A percentile compares a stretch with the other conserved stretches of the same genome.
These are phyloP conservation scores for Acrocyrtus sp. DNA, from an alignment of 2,888 invertebrate species.

Conservation along the genomic window DNA sequence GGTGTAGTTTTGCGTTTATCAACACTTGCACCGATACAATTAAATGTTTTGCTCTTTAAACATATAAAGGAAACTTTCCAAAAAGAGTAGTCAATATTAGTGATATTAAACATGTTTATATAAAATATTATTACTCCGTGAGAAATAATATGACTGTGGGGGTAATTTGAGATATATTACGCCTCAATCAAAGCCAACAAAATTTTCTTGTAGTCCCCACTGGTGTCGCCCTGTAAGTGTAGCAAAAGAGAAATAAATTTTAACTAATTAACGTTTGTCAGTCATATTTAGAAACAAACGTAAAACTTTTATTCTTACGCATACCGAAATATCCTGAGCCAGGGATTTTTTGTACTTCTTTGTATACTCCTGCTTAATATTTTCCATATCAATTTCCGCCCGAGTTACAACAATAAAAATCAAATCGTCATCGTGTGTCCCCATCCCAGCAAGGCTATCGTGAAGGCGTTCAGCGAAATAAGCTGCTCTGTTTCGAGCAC, in stretches of 20 bases:
- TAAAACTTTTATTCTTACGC: constrained; percentile 52
- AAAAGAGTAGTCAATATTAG: too few species aligned
- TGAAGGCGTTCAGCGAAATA: constrained; percentile 89
- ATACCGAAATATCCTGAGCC: constrained; percentile 74
- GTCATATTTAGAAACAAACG: constrained; percentile 14
- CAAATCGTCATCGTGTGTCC: constrained; percentile 86
- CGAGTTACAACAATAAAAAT: constrained; percentile 87
- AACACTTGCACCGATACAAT: too few species aligned
- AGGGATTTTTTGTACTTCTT: constrained; percentile 79
- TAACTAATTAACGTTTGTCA: background rate
- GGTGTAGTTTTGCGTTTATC: too few species aligned
- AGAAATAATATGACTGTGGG: too few species aligned
- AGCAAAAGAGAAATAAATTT: background rate
- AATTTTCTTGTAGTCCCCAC: constrained; percentile 90
- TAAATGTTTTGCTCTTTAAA: too few species aligned
- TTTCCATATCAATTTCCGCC: constrained; percentile 85
- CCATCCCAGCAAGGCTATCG: constrained; percentile 88
- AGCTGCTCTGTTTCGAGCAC: constrained; percentile 79
- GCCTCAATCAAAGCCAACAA: background rate
- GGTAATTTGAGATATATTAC: background rate
- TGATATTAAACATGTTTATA: too few species aligned
- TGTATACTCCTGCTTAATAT: constrained; percentile 83
- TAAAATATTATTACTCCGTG: too few species aligned
- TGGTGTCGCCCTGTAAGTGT: constrained; percentile 83
- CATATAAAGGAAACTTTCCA: too few species aligned